Evolutionary conservation across 2,113 vertebrate genomes (phyloP).

Genomic region (Psophia crepitans): DNA sequence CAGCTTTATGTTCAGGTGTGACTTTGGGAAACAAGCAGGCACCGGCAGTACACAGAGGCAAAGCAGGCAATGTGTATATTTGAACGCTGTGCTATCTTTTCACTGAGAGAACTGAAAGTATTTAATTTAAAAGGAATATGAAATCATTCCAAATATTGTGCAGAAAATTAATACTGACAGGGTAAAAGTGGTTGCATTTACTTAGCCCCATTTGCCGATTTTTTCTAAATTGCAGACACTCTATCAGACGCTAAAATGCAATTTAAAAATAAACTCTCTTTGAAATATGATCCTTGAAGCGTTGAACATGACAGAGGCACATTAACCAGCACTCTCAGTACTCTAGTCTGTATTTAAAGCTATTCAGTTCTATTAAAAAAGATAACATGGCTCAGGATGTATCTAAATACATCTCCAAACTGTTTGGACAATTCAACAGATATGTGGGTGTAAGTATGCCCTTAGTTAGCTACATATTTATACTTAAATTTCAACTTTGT

Average conservation of each 20-base stretch:
- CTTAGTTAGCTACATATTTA: neutral
- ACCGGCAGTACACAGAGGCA: neutral
- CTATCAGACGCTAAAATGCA: neutral
- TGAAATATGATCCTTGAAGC: conserved; percentile 38
- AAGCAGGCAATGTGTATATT: neutral
- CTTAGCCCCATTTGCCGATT: neutral
- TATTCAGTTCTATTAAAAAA: neutral
- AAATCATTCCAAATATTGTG: conserved; percentile 25
- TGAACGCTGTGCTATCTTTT: neutral
- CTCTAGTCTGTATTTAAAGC: conserved; percentile 1
- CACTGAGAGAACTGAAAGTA: neutral
- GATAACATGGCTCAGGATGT: neutral
- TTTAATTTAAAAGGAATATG: conserved; percentile 14
- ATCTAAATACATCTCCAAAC: neutral
- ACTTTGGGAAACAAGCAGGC: neutral
- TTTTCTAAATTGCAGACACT: neutral
- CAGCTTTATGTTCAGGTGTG: neutral
- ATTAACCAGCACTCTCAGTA: neutral
- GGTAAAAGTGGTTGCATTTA: conserved; percentile 22
- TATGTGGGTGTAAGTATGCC: neutral
- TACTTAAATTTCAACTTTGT: neutral
- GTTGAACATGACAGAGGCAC: conserved; percentile 19
- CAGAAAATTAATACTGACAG: conserved; percentile 40
- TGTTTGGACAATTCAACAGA: neutral
- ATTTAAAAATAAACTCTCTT: conserved; percentile 43